Base-by-base conservation (phyloP, 2,888 invertebrate genomes). In the Patella caerulea region DNA sequence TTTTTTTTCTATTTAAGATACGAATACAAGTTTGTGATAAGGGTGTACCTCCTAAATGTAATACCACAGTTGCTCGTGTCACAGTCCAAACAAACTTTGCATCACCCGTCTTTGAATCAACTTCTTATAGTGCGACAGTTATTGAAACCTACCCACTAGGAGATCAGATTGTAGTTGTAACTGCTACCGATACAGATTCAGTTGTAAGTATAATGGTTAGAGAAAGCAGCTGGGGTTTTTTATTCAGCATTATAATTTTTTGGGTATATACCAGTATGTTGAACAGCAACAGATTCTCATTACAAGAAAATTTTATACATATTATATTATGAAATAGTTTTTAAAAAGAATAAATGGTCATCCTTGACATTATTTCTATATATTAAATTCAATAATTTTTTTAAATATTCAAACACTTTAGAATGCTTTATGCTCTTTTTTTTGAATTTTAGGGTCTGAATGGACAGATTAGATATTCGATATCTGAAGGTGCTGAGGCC, bases 11-110 rank as follows among this genome's bases (percentile, higher is more conserved):
- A 52, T 34, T 34, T 15, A 53, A 83, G 75, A 86, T 85, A 17
- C 81, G 86, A 74, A 81, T 87, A 24, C 85, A 85, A 24, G 87
- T 85, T 12, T 80, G 71, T 77, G 90, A 90, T 79, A 86, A 85
- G 45, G 90, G 90, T 17, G 81, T 81, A 54, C 90, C 90, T 9
- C 84, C 88, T 4, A 82, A 83, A 29, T 84, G 84, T 73, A 86
- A 83, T 19, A 86, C 87, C 45, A 83, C 85, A 0, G 78, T 83
- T 53, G 87, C 86, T 2, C 81, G 75, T 4, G 85, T 89, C 73
- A 82, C 79, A 72, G 84, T 87, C n/a, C 80, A 79, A 24, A 77
- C 86, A 52, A 88, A 88, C 78, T 75, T 83, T 54, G 83, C 84
- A 73, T 19, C 73, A 3, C 88, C 88, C 1, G 24, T 73, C 7